Evolutionary conservation across 2,113 vertebrate genomes (phyloP).

Genomic region (Tragelaphus strepsiceros): DNA sequence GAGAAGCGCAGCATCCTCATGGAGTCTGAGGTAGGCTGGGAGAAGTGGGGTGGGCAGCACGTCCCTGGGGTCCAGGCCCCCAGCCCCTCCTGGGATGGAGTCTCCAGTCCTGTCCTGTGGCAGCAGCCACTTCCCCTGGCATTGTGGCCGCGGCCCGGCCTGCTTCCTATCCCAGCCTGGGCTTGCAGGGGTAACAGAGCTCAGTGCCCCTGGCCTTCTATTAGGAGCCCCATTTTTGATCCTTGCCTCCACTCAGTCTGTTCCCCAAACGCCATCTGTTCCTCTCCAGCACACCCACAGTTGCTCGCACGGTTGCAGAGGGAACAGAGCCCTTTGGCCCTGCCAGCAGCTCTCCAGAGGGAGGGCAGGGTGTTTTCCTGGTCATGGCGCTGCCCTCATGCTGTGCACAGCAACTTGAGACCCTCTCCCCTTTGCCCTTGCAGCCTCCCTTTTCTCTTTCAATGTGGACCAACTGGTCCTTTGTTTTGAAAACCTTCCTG

Average conservation of each 20-base stretch:
- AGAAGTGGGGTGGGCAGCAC: too few relatives aligned
- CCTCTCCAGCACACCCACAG: not conserved
- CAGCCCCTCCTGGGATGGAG: not conserved
- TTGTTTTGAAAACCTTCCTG: not conserved
- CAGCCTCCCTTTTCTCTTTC: not conserved
- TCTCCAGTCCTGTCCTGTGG: not conserved
- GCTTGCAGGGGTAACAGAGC: not conserved
- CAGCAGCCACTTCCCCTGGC: not conserved
- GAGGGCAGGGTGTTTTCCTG: not conserved
- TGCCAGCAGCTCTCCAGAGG: not conserved
- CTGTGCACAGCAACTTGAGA: not conserved
- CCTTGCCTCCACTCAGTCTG: not conserved
- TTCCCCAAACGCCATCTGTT: not conserved
- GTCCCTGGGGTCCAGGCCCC: not conserved
- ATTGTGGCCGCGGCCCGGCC: not conserved
- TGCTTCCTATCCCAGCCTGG: not conserved
- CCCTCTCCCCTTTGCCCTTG: not conserved
- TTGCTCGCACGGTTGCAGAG: not conserved
- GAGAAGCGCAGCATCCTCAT: constrained; percentile 52
- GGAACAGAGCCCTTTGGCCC: not conserved
- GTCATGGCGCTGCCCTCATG: fast-evolving
- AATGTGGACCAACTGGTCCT: too few relatives aligned
- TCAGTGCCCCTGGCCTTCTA: not conserved
- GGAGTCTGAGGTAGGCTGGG: constrained; percentile 67
- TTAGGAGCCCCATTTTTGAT: not conserved